A percentile compares a stretch with the other conserved stretches of the same genome.
phyloP scores from a whole-genome alignment of 2,113 vertebrate genomes.

The Tyrannus savana region DNA sequence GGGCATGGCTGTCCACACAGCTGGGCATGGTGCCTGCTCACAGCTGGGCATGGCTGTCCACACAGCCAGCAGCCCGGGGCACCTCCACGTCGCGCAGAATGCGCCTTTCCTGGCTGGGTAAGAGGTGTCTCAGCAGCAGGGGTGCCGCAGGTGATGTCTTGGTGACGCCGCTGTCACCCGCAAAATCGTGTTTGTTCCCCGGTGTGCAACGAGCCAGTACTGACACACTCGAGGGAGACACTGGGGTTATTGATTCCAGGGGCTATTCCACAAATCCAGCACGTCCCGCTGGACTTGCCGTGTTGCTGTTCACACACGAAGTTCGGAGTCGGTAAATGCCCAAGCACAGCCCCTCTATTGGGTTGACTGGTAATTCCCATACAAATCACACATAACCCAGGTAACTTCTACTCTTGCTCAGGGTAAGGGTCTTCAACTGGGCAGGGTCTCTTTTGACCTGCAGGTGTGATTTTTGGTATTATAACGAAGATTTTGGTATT shows the following conservation, averaged over 20 bases:
- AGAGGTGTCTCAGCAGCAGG: not conserved
- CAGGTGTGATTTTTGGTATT: rapidly evolving
- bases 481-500: no score
- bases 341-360: not conserved
- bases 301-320: not conserved
- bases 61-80: not conserved
- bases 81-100: not conserved
- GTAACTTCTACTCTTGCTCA: not conserved
- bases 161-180: not conserved
- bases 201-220: rapidly evolving
- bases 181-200: rapidly evolving
- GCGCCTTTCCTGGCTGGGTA: not conserved
- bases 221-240: not conserved
- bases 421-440: not conserved
- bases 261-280: not conserved
- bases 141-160: not conserved
- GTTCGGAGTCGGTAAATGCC: not conserved
- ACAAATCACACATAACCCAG: rapidly evolving
- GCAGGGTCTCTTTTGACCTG: not conserved
- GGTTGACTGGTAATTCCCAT: not conserved
- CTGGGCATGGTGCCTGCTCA: no score
- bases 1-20: no score
- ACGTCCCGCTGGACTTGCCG: rapidly evolving
- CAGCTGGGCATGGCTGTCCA: no score
- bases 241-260: rapidly evolving